These are phyloP conservation scores for Lasioglossum leucozonium DNA, from an alignment of 2,888 invertebrate species.

Conservation along the genomic window DNA sequence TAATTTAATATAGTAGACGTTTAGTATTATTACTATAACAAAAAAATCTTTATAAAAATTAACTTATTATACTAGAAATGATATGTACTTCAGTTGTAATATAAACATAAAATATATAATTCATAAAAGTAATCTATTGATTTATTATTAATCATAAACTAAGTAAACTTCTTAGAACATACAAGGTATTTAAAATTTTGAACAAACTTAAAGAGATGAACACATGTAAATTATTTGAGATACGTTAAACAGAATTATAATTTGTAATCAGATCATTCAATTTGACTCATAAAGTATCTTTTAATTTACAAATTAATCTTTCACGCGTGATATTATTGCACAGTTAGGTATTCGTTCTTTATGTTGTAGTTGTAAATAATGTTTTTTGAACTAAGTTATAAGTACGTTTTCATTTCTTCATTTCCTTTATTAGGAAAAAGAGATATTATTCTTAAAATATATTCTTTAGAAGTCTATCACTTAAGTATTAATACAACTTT, in stretches of 20 bases:
- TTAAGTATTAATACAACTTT: conserved; percentile 14
- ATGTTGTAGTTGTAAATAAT: background rate
- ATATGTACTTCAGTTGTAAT: background rate
- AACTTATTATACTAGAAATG: background rate
- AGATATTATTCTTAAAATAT: conserved; percentile 15
- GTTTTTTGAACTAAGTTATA: background rate
- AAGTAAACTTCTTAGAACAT: background rate
- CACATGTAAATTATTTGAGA: conserved; percentile 1
- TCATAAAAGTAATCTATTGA: background rate
- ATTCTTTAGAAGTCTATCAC: background rate
- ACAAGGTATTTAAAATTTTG: background rate
- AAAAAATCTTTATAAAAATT: background rate
- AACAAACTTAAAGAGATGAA: conserved; percentile 1
- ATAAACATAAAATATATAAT: background rate
- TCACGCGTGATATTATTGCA: background rate
- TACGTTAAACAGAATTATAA: background rate
- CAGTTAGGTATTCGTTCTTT: background rate
- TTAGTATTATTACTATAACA: background rate
- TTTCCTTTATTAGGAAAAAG: conserved; percentile 8
- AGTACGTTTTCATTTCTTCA: conserved; percentile 5
- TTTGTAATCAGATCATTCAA: background rate
- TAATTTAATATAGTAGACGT: background rate
- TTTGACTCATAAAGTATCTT: background rate
- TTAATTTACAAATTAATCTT: background rate
- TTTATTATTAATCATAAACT: background rate